Base-by-base conservation (phyloP, 2,797 vertebrate species). In the Rhynchonycteris naso region DNA sequence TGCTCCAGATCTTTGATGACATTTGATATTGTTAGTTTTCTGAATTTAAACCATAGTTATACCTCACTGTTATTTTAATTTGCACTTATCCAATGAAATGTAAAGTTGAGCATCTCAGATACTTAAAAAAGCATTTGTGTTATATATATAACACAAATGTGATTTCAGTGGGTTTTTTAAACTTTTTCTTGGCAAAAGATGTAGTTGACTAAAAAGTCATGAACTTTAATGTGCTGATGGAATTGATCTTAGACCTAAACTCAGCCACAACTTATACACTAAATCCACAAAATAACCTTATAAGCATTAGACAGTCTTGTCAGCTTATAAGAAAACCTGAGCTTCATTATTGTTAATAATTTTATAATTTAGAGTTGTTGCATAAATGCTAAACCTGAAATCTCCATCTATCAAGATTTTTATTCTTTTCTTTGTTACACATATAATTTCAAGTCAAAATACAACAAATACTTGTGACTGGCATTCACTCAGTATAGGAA, bases 401-500 rank as follows among this genome's bases (percentile, higher is more conserved):
- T 28, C 2, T 30, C 0, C 15, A 21, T 47, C 21, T 24, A 19
- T 52, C 13, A 79, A 85, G 14, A 58, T 33, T 90, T 65, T 10
- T 89, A 65, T 81, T 79, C 2, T 59, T 58, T 79, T 59, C 54
- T 79, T 85, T 61, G 50, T 12, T 33, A 66, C 35, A 19, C 4
- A 79, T 74, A 14, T n/a, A 4, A 43, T 82, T 94, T 91, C 63
- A 93, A 43, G 59, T 61, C 6, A 72, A 94, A 93, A 84, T 24
- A 43, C 1, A 6, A 24, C 38, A 85, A 63, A 96, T 30, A 75
- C 26, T 56, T 28, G 2, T 72, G 30, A 59, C 7, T 58, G 75
- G 24, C 5, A 85, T 88, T 75, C n/a, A 72, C 24, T 94, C 72
- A 59, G 2, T 15, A 75, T 13, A 87, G 7, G 21, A 84, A 81